These are phyloP conservation scores for Drosophila multiciliata DNA, from an alignment of 2,888 invertebrate species.

Conservation along the genomic window DNA sequence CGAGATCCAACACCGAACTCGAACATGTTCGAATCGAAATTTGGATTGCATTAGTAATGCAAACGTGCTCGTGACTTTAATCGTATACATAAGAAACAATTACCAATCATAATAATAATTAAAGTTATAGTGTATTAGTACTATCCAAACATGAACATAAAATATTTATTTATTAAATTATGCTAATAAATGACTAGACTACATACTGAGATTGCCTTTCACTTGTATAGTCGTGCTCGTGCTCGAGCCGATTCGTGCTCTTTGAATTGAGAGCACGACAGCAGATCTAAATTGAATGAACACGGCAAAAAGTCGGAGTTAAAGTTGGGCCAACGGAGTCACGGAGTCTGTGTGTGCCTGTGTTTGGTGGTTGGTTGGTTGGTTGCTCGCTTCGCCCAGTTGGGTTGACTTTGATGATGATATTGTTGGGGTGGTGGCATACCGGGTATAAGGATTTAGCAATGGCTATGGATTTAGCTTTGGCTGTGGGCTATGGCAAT, in stretches of 20 bases:
- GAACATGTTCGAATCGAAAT: constrained; percentile 46
- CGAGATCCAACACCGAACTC: constrained; percentile 43
- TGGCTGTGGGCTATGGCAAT: constrained; percentile 26
- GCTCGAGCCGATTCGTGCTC: constrained; percentile 14
- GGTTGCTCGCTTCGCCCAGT: constrained; percentile 41
- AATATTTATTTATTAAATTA: not conserved
- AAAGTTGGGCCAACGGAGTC: constrained; percentile 47
- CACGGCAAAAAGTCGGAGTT: constrained; percentile 42
- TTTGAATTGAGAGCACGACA: not conserved
- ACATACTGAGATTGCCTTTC: not conserved
- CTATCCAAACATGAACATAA: too few species aligned
- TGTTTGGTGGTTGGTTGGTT: constrained; percentile 44
- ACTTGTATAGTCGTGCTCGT: constrained; percentile 5
- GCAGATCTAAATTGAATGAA: constrained; percentile 40
- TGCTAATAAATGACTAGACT: not conserved
- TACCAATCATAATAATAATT: not conserved
- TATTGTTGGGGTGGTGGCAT: constrained; percentile 40
- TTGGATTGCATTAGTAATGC: constrained; percentile 36
- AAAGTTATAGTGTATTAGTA: not conserved
- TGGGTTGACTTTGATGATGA: constrained; percentile 57
- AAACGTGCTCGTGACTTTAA: constrained; percentile 31
- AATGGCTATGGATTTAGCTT: constrained; percentile 30
- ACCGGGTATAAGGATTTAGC: constrained; percentile 51
- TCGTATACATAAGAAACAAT: not conserved
- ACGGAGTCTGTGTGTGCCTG: constrained; percentile 60